Conservation (phyloP, 2,113 vertebrate genomes). For the Tiliqua scincoides region DNA sequence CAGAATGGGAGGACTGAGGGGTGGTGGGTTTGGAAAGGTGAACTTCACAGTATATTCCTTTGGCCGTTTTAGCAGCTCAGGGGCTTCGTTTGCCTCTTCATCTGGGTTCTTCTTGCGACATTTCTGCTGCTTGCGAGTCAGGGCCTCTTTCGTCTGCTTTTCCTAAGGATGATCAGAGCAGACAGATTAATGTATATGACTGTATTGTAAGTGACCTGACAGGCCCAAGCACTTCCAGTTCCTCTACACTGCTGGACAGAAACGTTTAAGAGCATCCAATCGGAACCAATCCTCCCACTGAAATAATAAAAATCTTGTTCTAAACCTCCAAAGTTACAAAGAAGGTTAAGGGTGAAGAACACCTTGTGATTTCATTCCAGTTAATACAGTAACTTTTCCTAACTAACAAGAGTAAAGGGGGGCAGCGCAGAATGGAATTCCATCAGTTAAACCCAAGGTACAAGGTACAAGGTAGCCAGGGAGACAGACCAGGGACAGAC, state of each 20-base stretch:
- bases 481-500: no score
- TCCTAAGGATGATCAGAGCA: conserved; percentile 71
- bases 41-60: conserved; percentile 92
- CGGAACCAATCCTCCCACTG: background rate
- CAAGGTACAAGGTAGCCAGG: no score
- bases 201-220: no score
- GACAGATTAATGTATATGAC: no score
- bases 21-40: conserved; percentile 89
- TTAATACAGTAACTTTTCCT: background rate
- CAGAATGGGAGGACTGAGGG: conserved; percentile 88
- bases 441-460: background rate
- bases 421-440: background rate
- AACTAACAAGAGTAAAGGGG: background rate
- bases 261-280: background rate
- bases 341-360: background rate
- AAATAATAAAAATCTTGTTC: background rate
- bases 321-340: background rate
- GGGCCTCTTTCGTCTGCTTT: conserved; percentile 87
- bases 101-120: conserved; percentile 87
- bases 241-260: background rate
- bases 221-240: no score
- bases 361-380: background rate
- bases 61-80: conserved; percentile 87
- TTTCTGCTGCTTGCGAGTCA: conserved; percentile 91
- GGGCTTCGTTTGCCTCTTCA: conserved; percentile 82